Conservation (phyloP, 1,140 invertebrate genomes). For the Colletes gigas region DNA sequence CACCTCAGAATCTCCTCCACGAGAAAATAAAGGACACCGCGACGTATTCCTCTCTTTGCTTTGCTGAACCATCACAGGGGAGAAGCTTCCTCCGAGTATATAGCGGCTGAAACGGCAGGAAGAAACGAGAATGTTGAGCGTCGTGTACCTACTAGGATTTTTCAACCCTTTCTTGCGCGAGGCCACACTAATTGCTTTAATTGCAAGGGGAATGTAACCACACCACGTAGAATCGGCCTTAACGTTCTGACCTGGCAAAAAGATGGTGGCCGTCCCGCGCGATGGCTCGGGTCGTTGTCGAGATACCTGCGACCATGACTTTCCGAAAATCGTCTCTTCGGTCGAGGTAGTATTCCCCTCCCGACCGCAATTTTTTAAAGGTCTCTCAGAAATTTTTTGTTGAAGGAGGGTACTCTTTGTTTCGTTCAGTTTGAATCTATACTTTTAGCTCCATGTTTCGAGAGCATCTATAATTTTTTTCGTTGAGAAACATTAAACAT, state of each 20-base stretch:
- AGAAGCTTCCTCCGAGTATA: slow-evolving; percentile 9
- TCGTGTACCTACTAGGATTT: slow-evolving; percentile 48
- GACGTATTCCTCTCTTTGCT: slow-evolving; percentile 36
- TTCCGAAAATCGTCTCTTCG: neutral
- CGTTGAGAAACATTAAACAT: no score
- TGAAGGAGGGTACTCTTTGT: no score
- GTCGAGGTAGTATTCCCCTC: neutral
- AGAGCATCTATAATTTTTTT: no score
- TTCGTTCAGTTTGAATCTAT: no score
- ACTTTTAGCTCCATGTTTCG: no score
- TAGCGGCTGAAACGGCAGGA: slow-evolving; percentile 39
- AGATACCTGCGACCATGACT: neutral
- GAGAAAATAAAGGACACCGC: slow-evolving; percentile 41
- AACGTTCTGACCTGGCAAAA: slow-evolving; percentile 38
- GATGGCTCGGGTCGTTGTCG: neutral
- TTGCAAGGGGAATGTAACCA: slow-evolving; percentile 55
- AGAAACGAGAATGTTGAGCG: slow-evolving; percentile 53
- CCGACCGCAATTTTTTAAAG: no score
- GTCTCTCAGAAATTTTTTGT: no score
- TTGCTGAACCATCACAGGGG: neutral
- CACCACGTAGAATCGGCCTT: slow-evolving; percentile 34
- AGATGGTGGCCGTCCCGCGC: slow-evolving; percentile 1
- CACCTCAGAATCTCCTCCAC: slow-evolving; percentile 45
- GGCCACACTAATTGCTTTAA: slow-evolving; percentile 60
- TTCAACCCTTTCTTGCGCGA: slow-evolving; percentile 50